phyloP scores from a whole-genome alignment of 92 coral and sea anemone species.

The Umimayanthus chanpuru region DNA sequence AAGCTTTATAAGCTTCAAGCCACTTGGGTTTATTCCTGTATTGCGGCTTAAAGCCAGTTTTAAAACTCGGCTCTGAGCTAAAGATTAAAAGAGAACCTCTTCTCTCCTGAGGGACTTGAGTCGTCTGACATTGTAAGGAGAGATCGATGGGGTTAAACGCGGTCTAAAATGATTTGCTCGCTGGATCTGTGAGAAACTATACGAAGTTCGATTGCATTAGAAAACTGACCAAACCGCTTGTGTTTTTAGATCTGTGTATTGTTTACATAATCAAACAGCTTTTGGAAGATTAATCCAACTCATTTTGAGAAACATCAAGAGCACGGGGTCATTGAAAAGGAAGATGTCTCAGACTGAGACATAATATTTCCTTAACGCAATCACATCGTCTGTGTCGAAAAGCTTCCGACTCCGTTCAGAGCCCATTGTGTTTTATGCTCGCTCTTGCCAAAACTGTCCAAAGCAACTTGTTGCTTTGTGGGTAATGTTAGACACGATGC shows the following conservation, averaged over 20 bases:
- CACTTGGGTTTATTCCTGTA: slow-evolving; percentile 27
- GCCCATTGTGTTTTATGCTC: background rate
- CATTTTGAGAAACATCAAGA: slow-evolving; percentile 26
- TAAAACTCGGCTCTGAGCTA: slow-evolving; percentile 6
- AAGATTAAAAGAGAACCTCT: background rate
- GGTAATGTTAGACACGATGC: background rate
- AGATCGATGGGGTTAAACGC: slow-evolving; percentile 31
- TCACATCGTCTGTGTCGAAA: background rate
- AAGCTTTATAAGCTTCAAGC: slow-evolving; percentile 22
- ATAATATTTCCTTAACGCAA: slow-evolving; percentile 41
- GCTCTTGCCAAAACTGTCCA: no score
- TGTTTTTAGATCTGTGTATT: slow-evolving; percentile 7
- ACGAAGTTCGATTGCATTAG: slow-evolving; percentile 2
- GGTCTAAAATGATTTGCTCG: slow-evolving; percentile 10
- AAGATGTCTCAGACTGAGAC: slow-evolving; percentile 25
- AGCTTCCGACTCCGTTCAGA: background rate
- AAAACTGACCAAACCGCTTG: background rate
- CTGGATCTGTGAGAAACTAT: background rate
- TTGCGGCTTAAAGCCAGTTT: slow-evolving; percentile 26
- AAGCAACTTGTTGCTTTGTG: background rate
- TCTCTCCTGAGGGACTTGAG: background rate
- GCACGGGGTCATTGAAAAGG: slow-evolving; percentile 41
- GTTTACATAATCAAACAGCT: slow-evolving; percentile 40
- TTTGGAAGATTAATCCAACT: slow-evolving; percentile 33
- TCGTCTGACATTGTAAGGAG: background rate